Conservation (phyloP, 2,113 vertebrate species). For the Leptocoma aspasia region DNA sequence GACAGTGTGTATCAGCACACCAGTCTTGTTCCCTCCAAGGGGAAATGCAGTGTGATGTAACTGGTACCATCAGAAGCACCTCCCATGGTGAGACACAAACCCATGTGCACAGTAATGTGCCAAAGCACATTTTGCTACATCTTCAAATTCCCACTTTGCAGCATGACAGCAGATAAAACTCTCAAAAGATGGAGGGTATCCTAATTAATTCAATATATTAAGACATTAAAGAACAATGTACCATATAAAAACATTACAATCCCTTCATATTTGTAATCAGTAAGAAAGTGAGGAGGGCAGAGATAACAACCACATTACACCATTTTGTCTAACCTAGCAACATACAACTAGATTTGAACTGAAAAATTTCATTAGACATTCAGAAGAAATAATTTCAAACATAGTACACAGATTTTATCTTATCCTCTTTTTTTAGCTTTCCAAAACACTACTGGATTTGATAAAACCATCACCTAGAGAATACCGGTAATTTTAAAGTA, state of each 20-base stretch:
- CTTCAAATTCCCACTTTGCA: background rate
- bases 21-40: background rate
- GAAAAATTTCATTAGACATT: background rate
- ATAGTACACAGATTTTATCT: background rate
- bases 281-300: background rate
- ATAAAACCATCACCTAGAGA: background rate
- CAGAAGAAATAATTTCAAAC: background rate
- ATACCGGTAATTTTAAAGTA: background rate
- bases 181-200: background rate
- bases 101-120: rapidly evolving
- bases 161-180: background rate
- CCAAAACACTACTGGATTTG: background rate
- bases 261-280: background rate
- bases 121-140: background rate
- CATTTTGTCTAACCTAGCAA: background rate
- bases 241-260: background rate
- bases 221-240: background rate
- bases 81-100: background rate
- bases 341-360: background rate
- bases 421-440: background rate
- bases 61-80: background rate
- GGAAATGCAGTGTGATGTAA: background rate
- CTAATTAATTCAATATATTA: background rate
- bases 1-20: background rate
- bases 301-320: background rate